These are phyloP conservation scores for Archilochus colubris DNA, from an alignment of 2,113 vertebrate genomes.

Conservation along the genomic window DNA sequence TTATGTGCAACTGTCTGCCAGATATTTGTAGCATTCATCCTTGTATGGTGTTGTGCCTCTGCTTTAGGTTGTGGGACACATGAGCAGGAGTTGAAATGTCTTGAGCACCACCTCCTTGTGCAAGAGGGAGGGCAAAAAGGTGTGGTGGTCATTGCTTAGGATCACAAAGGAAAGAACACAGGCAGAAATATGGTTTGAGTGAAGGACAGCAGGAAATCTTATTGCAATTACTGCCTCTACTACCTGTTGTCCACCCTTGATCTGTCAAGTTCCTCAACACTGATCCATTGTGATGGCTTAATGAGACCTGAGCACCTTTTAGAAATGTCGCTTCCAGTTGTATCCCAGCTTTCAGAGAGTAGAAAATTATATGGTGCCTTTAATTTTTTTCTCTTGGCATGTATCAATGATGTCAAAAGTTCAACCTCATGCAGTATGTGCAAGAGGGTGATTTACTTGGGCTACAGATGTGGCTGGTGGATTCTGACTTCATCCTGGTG, in stretches of 20 bases:
- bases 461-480: neutral
- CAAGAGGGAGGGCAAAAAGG: neutral
- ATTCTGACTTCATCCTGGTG: neutral
- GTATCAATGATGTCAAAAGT: neutral
- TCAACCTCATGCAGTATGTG: neutral
- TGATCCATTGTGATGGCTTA: neutral
- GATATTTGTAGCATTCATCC: neutral
- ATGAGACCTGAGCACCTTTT: neutral
- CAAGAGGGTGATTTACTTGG: neutral
- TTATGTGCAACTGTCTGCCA: neutral
- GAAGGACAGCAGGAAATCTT: neutral
- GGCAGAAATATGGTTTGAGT: accelerated
- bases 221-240: neutral
- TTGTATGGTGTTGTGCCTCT: neutral
- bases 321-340: neutral
- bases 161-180: neutral
- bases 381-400: neutral
- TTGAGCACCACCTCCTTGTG: neutral
- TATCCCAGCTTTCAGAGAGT: neutral
- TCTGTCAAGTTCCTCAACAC: neutral
- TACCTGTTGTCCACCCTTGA: neutral
- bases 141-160: neutral
- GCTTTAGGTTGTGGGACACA: neutral
- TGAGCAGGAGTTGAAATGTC: too few species aligned
- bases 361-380: neutral